Evolutionary conservation across 1,140 invertebrate genomes (phyloP).

Genomic region (Capitella teleta): DNA sequence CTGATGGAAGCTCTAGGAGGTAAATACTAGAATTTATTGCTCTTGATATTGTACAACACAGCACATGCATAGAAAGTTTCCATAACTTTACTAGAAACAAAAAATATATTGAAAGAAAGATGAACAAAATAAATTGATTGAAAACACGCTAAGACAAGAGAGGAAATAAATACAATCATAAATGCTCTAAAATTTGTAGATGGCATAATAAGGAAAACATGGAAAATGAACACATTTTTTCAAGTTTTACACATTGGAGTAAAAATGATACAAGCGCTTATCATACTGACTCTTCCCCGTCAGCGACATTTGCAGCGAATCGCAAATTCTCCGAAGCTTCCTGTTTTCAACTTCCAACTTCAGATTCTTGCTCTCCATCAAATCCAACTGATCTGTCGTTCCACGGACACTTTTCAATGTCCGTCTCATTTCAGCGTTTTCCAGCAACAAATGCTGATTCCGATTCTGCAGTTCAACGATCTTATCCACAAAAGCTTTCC

Average conservation of each 20-base stretch:
- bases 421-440: neutral
- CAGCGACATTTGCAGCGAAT: neutral
- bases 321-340: slow-evolving; percentile 1
- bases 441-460: neutral
- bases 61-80: no score
- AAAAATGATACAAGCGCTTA: slow-evolving; percentile 1
- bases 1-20: no score
- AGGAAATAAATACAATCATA: no score
- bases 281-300: slow-evolving; percentile 1
- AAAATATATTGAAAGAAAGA: no score
- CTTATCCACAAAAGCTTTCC: slow-evolving; percentile 1
- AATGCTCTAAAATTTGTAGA: no score
- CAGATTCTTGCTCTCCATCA: neutral
- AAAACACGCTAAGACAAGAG: no score
- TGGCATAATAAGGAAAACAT: no score
- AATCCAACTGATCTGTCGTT: neutral
- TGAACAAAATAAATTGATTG: no score
- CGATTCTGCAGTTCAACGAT: slow-evolving; percentile 2
- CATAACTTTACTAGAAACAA: no score
- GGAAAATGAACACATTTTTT: no score
- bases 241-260: neutral
- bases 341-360: slow-evolving; percentile 1
- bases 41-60: no score
- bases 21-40: no score
- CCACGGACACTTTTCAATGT: neutral